These are phyloP conservation scores for Drosophila sulfurigaster DNA, from an alignment of 1,140 invertebrate genomes.

Conservation along the genomic window DNA sequence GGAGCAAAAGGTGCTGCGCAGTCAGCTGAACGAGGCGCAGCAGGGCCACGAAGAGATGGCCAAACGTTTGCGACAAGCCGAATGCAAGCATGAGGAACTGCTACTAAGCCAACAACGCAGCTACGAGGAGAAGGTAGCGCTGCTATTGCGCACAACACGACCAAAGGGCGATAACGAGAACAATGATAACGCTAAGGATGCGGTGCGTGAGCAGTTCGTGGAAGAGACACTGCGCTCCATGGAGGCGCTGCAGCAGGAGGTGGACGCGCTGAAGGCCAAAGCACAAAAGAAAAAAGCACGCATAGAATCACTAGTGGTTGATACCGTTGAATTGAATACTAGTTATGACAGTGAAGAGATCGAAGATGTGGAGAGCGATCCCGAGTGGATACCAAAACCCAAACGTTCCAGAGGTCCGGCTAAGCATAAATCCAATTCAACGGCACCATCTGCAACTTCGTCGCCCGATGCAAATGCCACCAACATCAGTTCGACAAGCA, in stretches of 20 bases:
- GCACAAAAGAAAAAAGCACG: background rate
- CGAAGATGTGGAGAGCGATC: conserved; percentile 86
- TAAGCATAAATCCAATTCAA: too few species aligned
- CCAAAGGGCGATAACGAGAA: background rate
- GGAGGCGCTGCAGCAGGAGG: conserved; percentile 77
- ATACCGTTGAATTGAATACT: conserved; percentile 80
- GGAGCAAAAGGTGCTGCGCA: conserved; percentile 56
- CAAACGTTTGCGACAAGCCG: conserved; percentile 50
- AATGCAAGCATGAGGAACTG: conserved; percentile 64
- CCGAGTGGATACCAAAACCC: conserved; percentile 87
- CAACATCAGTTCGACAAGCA: background rate
- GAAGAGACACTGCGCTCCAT: conserved; percentile 85
- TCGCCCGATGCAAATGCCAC: background rate
- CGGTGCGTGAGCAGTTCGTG: conserved; percentile 68
- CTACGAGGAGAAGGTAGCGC: conserved; percentile 85
- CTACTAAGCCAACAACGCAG: conserved; percentile 81
- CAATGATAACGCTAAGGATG: conserved; percentile 9
- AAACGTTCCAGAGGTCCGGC: background rate
- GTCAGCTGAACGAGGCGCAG: conserved; percentile 43
- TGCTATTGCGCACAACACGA: conserved; percentile 70
- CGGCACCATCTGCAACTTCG: background rate
- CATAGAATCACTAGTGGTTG: background rate
- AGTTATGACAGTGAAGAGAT: background rate
- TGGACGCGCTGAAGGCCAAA: conserved; percentile 44
- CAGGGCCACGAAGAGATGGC: conserved; percentile 31